Evolutionary conservation across 2,797 vertebrate genomes (phyloP).

Genomic region (Eurystomus glaucurus): DNA sequence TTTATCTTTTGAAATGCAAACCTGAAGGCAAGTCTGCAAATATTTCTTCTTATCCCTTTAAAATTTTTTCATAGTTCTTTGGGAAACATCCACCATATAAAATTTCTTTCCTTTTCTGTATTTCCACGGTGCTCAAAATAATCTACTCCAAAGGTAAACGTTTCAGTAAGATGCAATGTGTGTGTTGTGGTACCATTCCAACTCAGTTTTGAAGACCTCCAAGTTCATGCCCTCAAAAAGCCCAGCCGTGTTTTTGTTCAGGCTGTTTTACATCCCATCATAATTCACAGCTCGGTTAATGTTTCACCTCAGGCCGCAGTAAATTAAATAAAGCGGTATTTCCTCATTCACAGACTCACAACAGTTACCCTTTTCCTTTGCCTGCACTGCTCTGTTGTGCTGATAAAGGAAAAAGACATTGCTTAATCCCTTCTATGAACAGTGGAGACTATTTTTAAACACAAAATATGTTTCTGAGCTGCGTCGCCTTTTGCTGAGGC

Average conservation of each 20-base stretch:
- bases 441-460: neutral
- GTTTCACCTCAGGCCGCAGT: neutral
- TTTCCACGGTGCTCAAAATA: neutral
- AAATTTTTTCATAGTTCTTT: neutral
- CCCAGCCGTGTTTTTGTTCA: neutral
- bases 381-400: neutral
- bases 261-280: neutral
- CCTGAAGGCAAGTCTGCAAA: neutral
- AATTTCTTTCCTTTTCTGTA: neutral
- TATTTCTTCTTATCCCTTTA: neutral
- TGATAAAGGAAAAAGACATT: neutral
- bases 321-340: neutral
- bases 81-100: neutral
- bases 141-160: neutral
- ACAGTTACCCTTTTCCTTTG: neutral
- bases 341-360: neutral
- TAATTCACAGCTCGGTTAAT: slow-evolving; percentile 25
- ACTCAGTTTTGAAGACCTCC: neutral
- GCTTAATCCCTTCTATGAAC: neutral
- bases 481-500: neutral
- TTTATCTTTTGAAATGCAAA: neutral
- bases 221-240: neutral
- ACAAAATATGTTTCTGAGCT: neutral
- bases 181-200: neutral
- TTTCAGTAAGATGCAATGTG: neutral